These are phyloP conservation scores for Luehdorfia chinensis DNA, from an alignment of 1,140 invertebrate genomes.

Conservation along the genomic window DNA sequence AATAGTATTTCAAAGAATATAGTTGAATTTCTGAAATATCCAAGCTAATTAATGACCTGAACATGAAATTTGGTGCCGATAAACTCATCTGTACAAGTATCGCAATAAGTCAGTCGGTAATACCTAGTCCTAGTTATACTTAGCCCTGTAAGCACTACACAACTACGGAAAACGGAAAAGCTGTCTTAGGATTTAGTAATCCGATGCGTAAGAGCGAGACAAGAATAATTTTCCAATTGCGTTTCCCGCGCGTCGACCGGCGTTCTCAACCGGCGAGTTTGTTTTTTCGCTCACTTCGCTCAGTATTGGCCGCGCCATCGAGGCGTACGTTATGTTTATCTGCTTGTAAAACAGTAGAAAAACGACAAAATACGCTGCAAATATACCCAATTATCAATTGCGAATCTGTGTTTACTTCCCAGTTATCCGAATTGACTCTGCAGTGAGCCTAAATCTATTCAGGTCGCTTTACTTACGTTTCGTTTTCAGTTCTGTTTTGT, in stretches of 20 bases:
- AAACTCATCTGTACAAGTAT: too few relatives aligned
- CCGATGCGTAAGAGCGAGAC: conserved; percentile 29
- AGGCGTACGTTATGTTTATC: conserved; percentile 36
- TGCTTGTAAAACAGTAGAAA: conserved; percentile 27
- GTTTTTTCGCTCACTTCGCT: conserved; percentile 45
- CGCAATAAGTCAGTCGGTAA: too few relatives aligned
- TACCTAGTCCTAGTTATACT: too few relatives aligned
- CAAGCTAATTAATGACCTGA: too few relatives aligned
- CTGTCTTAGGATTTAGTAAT: neutral
- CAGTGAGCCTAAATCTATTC: neutral
- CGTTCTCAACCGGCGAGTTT: conserved; percentile 33
- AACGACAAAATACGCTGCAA: conserved; percentile 30
- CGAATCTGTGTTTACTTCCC: conserved; percentile 11
- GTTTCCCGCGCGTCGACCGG: conserved; percentile 29
- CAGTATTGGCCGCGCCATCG: conserved; percentile 54
- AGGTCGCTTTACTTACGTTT: conserved; percentile 16
- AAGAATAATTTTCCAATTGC: conserved; percentile 30
- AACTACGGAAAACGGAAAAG: too few relatives aligned
- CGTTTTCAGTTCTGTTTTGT: conserved; percentile 36
- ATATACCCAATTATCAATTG: conserved; percentile 23
- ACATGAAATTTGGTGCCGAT: too few relatives aligned
- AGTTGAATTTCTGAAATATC: too few relatives aligned
- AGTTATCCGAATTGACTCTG: conserved; percentile 2
- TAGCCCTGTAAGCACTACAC: too few relatives aligned
- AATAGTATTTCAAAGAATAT: too few relatives aligned